Conservation (phyloP, 2,888 invertebrate genomes). For the Lasioglossum figueresi region DNA sequence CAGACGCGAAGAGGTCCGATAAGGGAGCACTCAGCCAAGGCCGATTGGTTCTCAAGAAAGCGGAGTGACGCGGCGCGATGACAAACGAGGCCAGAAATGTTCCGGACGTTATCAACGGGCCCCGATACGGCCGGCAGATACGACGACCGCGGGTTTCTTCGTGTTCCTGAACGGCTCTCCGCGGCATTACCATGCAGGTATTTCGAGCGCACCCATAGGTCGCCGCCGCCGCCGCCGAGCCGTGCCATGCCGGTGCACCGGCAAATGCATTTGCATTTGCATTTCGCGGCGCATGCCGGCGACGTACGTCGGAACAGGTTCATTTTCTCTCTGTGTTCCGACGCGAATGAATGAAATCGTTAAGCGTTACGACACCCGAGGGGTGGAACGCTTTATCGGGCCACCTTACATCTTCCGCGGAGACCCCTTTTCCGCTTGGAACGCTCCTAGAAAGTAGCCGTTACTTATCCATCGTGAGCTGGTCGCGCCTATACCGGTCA, state of each 20-base stretch:
- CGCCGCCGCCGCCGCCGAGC: neutral
- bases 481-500: neutral
- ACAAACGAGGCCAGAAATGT: slow-evolving; percentile 65
- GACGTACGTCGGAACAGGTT: slow-evolving; percentile 66
- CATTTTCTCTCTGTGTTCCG: slow-evolving; percentile 57
- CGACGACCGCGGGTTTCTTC: slow-evolving; percentile 57
- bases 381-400: slow-evolving; percentile 44
- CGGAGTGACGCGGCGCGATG: slow-evolving; percentile 46
- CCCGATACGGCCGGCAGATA: slow-evolving; percentile 63
- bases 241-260: slow-evolving; percentile 13
- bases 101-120: slow-evolving; percentile 66
- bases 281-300: slow-evolving; percentile 40
- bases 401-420: slow-evolving; percentile 20
- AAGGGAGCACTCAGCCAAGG: slow-evolving; percentile 15
- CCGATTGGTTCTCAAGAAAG: slow-evolving; percentile 16
- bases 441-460: neutral
- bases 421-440: neutral
- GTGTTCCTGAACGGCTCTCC: slow-evolving; percentile 24
- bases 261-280: slow-evolving; percentile 59
- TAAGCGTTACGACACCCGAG: slow-evolving; percentile 57
- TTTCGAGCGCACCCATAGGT: slow-evolving; percentile 48
- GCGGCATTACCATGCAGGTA: slow-evolving; percentile 49
- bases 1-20: neutral
- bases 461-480: neutral
- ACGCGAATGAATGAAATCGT: slow-evolving; percentile 69